These are phyloP conservation scores for Psophia crepitans DNA, from an alignment of 2,113 vertebrate species.

Conservation along the genomic window DNA sequence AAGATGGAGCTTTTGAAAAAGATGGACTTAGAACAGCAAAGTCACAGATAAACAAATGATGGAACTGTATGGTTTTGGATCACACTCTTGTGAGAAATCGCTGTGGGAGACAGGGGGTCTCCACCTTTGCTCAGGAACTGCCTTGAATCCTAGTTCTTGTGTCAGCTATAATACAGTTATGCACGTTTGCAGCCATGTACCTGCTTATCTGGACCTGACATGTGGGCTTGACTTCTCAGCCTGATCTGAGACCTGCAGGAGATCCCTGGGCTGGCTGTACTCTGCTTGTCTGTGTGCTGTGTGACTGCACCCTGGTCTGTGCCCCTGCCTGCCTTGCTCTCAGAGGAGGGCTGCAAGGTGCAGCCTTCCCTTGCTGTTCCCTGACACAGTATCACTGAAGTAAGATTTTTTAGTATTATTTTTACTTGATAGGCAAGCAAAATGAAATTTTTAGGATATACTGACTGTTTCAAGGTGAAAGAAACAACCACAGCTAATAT, in stretches of 20 bases:
- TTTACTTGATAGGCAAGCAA: not conserved
- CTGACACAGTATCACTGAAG: not conserved
- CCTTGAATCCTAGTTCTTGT: not conserved
- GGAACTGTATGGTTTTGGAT: not conserved
- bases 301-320: fast-evolving
- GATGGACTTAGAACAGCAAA: not conserved
- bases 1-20: not conserved
- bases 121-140: not conserved
- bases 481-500: not conserved
- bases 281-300: not conserved
- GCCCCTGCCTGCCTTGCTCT: not conserved
- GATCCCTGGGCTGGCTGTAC: not conserved
- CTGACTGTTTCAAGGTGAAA: not conserved
- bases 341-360: not conserved
- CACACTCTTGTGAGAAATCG: not conserved
- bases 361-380: not conserved
- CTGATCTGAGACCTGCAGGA: not conserved
- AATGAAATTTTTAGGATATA: not conserved
- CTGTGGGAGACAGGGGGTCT: not conserved
- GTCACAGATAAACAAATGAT: not conserved
- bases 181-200: fast-evolving
- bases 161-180: not conserved
- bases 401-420: not conserved
- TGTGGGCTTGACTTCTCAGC: not conserved
- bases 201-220: not conserved